Base-by-base conservation (phyloP, 2,113 vertebrate genomes). In the Peromyscus maniculatus region DNA sequence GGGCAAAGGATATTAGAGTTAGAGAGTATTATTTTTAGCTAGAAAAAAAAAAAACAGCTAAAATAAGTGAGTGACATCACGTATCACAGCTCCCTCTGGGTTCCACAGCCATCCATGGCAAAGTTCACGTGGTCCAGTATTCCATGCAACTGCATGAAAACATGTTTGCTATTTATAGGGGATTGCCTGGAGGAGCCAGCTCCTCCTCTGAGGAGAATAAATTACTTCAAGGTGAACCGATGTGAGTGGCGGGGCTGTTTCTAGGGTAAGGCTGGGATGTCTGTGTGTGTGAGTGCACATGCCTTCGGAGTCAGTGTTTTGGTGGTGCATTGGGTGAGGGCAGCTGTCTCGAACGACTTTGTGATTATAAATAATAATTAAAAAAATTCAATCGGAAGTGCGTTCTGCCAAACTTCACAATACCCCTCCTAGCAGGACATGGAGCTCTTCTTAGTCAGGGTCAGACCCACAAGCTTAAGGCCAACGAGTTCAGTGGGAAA, bases 381-480 rank as follows among this genome's bases (percentile, higher is more conserved):
- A 98, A 98, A 98, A 98, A 98, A 97, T 98, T 98, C 98, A 97
- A 98, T 99, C 98, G 99, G 98, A 99, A 99, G 98, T 98, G 95
- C 98, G 97, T 99, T 99, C 98, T 98, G 98, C 98, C 98, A 96
- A 96, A 98, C 98, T 96, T 95, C 98, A 99, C 99, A 99, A 99
- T 99, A 98, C 99, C 98, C 98, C 99, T 99, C 98, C 98, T 98
- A 98, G 98, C 98, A 98, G 98, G 98, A 99, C 98, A 99, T 98
- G 99, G 98, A 98, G 97, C 97, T 97, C 98, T 98, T 97, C 98
- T 99, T 99, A 99, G 99, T 99, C 98, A 98, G 99, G 99, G 99
- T 99, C 99, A 99, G 98, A 99, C 99, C 99, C 99, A 99, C 99
- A 99, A 99, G 99, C 98, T 98, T 98, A 98, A 99, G 98, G 98